These are phyloP conservation scores for Rhea americana DNA, from an alignment of 2,113 vertebrate species.

Conservation along the genomic window DNA sequence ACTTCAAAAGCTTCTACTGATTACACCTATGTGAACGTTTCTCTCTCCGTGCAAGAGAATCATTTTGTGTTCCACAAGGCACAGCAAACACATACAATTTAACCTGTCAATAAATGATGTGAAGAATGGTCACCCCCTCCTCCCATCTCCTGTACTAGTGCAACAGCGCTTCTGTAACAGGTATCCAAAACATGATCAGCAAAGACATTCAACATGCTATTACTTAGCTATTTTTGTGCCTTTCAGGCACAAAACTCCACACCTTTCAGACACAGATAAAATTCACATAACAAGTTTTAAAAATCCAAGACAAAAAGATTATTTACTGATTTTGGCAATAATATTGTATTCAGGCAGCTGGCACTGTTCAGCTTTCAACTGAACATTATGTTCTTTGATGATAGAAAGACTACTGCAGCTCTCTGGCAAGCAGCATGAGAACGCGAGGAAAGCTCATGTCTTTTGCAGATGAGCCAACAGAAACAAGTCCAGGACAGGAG, in stretches of 20 bases:
- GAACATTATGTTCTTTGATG: background rate
- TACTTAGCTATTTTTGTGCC: background rate
- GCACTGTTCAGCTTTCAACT: background rate
- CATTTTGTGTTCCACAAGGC: background rate
- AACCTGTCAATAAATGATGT: background rate
- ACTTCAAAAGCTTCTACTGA: background rate
- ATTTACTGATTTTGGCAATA: background rate
- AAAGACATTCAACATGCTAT: background rate
- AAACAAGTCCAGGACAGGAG: background rate
- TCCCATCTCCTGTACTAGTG: background rate
- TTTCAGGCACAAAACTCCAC: background rate
- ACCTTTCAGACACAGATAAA: background rate
- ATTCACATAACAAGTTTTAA: background rate
- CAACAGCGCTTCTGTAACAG: background rate
- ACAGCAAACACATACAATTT: background rate
- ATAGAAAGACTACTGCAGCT: background rate
- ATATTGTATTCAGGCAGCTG: background rate
- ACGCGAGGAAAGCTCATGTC: background rate
- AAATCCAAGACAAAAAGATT: background rate
- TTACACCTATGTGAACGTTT: rapidly evolving
- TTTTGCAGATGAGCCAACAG: background rate
- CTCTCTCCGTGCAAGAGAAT: background rate
- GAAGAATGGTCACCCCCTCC: background rate
- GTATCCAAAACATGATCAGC: background rate
- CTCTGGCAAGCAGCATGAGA: background rate